Conservation (phyloP, 2,113 vertebrate species). For the Vanacampus margaritifer region DNA sequence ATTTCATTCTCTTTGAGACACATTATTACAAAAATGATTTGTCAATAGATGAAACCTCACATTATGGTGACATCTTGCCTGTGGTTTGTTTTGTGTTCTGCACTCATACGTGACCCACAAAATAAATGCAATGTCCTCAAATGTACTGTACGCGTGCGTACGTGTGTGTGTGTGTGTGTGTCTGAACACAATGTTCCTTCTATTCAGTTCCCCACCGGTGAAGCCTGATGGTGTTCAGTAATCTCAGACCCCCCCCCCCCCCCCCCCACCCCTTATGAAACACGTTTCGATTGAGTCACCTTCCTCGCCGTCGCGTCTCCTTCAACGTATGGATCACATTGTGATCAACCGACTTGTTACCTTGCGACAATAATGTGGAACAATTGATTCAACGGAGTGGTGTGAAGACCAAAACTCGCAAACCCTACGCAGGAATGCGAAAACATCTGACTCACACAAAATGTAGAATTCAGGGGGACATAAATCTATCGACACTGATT, state of each 20-base stretch:
- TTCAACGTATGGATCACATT: background rate
- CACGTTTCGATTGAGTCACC: background rate
- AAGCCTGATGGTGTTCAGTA: slow-evolving; percentile 60
- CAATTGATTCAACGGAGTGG: background rate
- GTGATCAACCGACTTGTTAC: background rate
- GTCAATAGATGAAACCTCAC: background rate
- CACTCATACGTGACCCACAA: too few relatives aligned
- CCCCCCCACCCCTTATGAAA: background rate
- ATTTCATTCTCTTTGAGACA: background rate
- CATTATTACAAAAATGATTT: background rate
- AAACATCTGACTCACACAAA: slow-evolving; percentile 47
- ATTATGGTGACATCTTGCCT: background rate
- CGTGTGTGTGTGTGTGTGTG: slow-evolving; percentile 20
- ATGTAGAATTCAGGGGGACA: background rate
- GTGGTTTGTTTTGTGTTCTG: background rate
- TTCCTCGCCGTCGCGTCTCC: background rate
- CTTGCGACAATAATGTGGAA: background rate
- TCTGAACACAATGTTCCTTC: slow-evolving; percentile 78
- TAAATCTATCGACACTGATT: background rate
- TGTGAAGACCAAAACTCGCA: slow-evolving; percentile 34
- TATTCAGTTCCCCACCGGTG: slow-evolving; percentile 70
- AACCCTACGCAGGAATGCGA: slow-evolving; percentile 51
- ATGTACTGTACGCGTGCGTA: slow-evolving; percentile 11
- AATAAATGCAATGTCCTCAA: slow-evolving; percentile 2
- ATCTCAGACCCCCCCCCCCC: slow-evolving; percentile 49